These are phyloP conservation scores for Pelochelys cantorii DNA, from an alignment of 2,797 vertebrate species.

Conservation along the genomic window DNA sequence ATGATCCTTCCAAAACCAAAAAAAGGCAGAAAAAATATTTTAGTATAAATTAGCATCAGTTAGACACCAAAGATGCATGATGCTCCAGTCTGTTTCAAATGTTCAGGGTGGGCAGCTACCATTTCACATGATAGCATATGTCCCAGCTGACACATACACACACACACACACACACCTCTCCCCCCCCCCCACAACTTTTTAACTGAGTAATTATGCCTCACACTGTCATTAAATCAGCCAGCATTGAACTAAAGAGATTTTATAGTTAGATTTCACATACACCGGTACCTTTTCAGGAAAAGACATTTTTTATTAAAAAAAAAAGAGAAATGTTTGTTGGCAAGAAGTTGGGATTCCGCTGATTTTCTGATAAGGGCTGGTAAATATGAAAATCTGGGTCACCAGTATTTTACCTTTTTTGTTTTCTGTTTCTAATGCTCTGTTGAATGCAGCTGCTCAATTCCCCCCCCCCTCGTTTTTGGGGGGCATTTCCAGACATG, in stretches of 20 bases:
- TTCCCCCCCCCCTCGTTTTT: not conserved
- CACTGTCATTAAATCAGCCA: not conserved
- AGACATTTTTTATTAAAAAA: not conserved
- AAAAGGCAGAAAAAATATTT: not conserved
- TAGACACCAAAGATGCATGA: not conserved
- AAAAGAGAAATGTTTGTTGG: not conserved
- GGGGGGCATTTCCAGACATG: not conserved
- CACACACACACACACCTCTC: no score
- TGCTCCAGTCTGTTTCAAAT: slow-evolving; percentile 60
- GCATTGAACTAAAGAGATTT: not conserved
- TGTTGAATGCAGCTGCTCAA: not conserved
- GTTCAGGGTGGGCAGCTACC: slow-evolving; percentile 14
- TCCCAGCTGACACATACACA: not conserved
- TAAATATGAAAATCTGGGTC: not conserved
- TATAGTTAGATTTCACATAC: not conserved
- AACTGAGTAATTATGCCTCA: not conserved
- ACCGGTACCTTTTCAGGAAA: not conserved
- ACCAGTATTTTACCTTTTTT: not conserved
- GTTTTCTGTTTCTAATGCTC: not conserved
- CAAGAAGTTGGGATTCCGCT: not conserved
- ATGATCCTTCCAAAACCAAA: not conserved
- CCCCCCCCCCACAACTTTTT: not conserved
- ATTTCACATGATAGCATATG: slow-evolving; percentile 67
- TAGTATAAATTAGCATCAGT: not conserved
- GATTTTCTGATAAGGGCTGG: not conserved